A percentile compares a stretch with the other conserved stretches of the same genome.
Conservation (phyloP, 2,888 invertebrate genomes). For the Polyploca ridens region DNA sequence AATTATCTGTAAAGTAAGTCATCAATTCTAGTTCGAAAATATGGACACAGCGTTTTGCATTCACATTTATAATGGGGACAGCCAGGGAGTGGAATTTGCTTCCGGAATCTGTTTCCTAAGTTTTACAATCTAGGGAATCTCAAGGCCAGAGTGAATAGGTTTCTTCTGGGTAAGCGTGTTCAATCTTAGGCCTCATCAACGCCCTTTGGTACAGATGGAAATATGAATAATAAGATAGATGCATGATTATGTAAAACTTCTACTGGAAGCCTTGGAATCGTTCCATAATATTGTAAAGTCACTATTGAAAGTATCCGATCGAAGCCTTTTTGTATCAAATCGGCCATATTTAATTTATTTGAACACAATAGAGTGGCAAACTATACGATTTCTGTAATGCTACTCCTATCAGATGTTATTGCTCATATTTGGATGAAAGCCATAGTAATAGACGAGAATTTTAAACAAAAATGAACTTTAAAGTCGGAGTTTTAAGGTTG, state of each 20-base stretch:
- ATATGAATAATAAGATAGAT: not conserved
- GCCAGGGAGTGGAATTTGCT: no score
- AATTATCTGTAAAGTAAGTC: no score
- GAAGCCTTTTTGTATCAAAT: conserved; percentile 50
- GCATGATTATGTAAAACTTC: conserved; percentile 12
- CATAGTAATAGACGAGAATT: conserved; percentile 35
- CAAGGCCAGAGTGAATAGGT: no score
- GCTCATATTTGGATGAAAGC: conserved; percentile 51
- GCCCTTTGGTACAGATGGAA: no score
- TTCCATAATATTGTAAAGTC: conserved; percentile 33
- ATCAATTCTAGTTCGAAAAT: no score
- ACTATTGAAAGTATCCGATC: conserved; percentile 26
- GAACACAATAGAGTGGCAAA: conserved; percentile 42
- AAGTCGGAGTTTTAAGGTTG: conserved; percentile 5
- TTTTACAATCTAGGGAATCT: no score
- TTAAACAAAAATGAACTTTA: conserved; percentile 17
- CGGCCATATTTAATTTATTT: conserved; percentile 39
- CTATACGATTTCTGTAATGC: conserved; percentile 21
- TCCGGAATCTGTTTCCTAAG: no score
- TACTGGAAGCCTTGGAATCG: conserved; percentile 27
- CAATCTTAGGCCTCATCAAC: no score
- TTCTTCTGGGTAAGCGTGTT: no score
- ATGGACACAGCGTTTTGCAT: no score
- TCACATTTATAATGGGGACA: no score
- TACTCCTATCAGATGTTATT: conserved; percentile 39